Evolutionary conservation across 1,140 invertebrate genomes (phyloP).

Genomic region (Zaprionus vittiger): DNA sequence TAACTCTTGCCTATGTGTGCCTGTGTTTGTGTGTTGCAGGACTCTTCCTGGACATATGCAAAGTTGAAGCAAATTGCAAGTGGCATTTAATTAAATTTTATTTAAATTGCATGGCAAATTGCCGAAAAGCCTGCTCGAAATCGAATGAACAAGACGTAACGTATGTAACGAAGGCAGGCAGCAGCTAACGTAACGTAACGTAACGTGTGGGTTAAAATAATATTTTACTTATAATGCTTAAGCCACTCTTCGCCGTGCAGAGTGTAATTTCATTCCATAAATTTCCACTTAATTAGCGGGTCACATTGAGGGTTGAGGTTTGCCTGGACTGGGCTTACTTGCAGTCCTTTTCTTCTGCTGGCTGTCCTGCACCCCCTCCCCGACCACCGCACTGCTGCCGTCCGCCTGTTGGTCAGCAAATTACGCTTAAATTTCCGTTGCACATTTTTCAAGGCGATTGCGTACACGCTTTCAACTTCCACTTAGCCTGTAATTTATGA

Average conservation of each 20-base stretch:
- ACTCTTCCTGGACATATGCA: background rate
- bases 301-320: background rate
- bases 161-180: background rate
- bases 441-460: slow-evolving; percentile 82
- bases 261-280: slow-evolving; percentile 79
- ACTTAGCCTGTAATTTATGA: slow-evolving; percentile 77
- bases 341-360: slow-evolving; percentile 43
- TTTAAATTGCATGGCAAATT: slow-evolving; percentile 78
- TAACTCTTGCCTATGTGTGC: background rate
- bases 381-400: background rate
- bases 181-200: slow-evolving; percentile 4
- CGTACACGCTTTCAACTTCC: slow-evolving; percentile 71
- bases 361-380: background rate
- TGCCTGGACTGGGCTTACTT: background rate
- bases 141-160: background rate
- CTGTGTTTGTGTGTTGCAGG: slow-evolving; percentile 9
- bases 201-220: slow-evolving; percentile 55
- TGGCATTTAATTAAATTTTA: slow-evolving; percentile 75
- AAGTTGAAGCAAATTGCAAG: slow-evolving; percentile 21
- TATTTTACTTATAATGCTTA: slow-evolving; percentile 66
- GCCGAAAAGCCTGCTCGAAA: slow-evolving; percentile 34
- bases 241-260: slow-evolving; percentile 35
- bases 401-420: slow-evolving; percentile 55
- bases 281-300: slow-evolving; percentile 80
- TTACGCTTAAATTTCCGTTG: slow-evolving; percentile 79